A percentile compares a stretch with the other conserved stretches of the same genome.
Conservation (phyloP, 2,113 vertebrate genomes). For the Eptatretus burgeri region DNA sequence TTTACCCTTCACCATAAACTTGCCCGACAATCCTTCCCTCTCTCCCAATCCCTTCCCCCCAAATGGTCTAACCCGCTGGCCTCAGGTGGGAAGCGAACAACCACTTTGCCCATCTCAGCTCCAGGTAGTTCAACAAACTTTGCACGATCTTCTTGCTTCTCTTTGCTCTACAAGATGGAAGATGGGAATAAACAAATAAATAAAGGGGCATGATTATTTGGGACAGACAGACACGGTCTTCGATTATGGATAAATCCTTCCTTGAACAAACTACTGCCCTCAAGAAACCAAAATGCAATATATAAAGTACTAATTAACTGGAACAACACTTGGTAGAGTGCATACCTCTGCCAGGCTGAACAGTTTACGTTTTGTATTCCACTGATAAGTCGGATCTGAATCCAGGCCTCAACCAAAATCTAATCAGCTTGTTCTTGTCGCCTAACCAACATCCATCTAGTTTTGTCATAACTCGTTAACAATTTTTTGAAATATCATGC, state of each 20-base stretch:
- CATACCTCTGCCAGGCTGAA: too few relatives aligned
- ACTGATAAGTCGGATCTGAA: too few relatives aligned
- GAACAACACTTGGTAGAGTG: too few relatives aligned
- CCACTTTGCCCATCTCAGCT: slow-evolving; percentile 81
- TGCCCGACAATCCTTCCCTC: not conserved
- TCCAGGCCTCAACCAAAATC: too few relatives aligned
- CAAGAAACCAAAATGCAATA: not conserved
- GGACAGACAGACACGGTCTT: too few relatives aligned
- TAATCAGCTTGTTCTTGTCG: too few relatives aligned
- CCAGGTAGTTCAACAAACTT: slow-evolving; percentile 90
- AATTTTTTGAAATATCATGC: too few relatives aligned
- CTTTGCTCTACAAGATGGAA: slow-evolving; percentile 23
- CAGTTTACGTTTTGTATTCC: too few relatives aligned
- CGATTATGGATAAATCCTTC: not conserved
- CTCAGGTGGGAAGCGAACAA: slow-evolving; percentile 83
- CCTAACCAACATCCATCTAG: too few relatives aligned
- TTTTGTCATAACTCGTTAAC: too few relatives aligned
- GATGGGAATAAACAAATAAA: not conserved
- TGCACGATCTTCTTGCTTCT: slow-evolving; percentile 60
- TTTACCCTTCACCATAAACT: too few relatives aligned
- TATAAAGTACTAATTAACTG: not conserved
- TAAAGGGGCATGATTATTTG: not conserved
- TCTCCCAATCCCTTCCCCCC: too few relatives aligned
- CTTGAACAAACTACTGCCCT: not conserved
- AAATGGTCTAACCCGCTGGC: slow-evolving; percentile 51